A percentile compares a stretch with the other conserved stretches of the same genome.
phyloP scores from a whole-genome alignment of 2,888 invertebrate genomes.

The Seira ritae region DNA sequence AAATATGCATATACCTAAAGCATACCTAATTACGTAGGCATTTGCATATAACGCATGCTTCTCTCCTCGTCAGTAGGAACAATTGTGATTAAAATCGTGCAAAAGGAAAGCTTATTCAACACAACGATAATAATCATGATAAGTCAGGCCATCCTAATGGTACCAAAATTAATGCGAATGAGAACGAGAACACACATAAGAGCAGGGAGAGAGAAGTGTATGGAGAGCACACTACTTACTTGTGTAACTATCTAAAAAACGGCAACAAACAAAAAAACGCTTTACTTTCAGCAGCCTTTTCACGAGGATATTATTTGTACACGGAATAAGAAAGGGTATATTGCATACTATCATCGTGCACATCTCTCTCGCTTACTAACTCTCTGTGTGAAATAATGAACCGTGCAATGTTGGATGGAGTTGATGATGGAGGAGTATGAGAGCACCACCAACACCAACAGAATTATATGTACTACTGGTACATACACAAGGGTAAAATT shows the following conservation, averaged over 20 bases:
- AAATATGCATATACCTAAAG: not conserved
- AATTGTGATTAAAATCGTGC: constrained; percentile 7
- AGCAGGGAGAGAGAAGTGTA: no score
- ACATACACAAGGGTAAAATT: constrained; percentile 49
- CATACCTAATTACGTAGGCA: not conserved
- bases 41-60: constrained; percentile 11
- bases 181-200: no score
- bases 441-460: not conserved
- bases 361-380: not conserved
- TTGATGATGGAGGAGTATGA: constrained; percentile 5
- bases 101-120: constrained; percentile 7
- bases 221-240: no score
- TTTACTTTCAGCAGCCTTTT: not conserved
- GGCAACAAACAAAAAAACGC: no score
- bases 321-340: no score
- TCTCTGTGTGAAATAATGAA: constrained; percentile 5
- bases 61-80: not conserved
- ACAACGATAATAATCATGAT: not conserved
- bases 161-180: not conserved
- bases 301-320: not conserved
- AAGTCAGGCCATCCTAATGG: not conserved
- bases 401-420: not conserved
- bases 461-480: not conserved
- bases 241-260: no score
- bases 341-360: not conserved